These are phyloP conservation scores for Unio delphinus DNA, from an alignment of 2,888 invertebrate genomes.

Conservation along the genomic window DNA sequence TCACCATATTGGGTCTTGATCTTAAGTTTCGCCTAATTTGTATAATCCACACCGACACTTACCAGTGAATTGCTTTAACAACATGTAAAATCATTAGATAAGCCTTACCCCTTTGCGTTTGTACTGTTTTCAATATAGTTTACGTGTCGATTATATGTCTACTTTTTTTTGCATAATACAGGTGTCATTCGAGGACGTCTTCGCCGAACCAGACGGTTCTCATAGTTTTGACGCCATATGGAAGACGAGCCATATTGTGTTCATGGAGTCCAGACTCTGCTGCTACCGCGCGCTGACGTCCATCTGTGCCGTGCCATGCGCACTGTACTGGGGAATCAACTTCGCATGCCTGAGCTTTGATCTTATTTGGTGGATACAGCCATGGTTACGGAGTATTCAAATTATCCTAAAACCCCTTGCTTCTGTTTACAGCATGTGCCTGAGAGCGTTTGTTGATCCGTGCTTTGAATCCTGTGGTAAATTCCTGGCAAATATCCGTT, in stretches of 20 bases:
- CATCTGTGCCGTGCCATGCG: constrained; percentile 79
- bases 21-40: no score
- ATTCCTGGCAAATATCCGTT: constrained; percentile 29
- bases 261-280: constrained; percentile 75
- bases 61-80: no score
- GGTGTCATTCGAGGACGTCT: constrained; percentile 49
- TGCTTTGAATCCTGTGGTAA: constrained; percentile 35
- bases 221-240: constrained; percentile 79
- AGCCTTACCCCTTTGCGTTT: no score
- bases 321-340: constrained; percentile 75
- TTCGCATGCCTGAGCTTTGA: constrained; percentile 76
- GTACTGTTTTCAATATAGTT: no score
- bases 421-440: constrained; percentile 20
- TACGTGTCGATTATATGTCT: no score
- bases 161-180: no score
- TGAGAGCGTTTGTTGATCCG: constrained; percentile 38
- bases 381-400: constrained; percentile 24
- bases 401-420: constrained; percentile 31
- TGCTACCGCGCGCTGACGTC: constrained; percentile 81
- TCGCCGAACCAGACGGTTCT: constrained; percentile 56
- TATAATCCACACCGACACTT: no score
- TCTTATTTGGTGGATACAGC: constrained; percentile 44
- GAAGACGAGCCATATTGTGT: constrained; percentile 72
- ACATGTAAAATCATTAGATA: no score
- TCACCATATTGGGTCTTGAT: no score